Conservation (phyloP, 2,888 invertebrate species). For the Priocnemis perturbator region DNA sequence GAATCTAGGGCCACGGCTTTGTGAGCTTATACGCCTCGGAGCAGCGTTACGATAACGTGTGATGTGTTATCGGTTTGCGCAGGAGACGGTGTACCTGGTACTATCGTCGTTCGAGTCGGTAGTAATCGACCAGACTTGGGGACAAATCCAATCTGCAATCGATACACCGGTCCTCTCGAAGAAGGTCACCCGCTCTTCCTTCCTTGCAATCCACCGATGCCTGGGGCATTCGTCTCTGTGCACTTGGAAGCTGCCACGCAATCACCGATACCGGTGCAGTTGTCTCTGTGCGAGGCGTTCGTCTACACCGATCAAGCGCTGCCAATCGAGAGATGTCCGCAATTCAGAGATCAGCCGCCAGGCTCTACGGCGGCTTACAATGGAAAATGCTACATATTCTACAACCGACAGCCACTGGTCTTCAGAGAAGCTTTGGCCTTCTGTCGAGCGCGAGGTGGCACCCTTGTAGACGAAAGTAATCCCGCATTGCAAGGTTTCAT, state of each 20-base stretch:
- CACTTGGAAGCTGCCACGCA: slow-evolving; percentile 83
- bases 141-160: slow-evolving; percentile 93
- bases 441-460: slow-evolving; percentile 88
- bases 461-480: slow-evolving; percentile 93
- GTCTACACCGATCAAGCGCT: slow-evolving; percentile 94
- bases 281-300: slow-evolving; percentile 95
- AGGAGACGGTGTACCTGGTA: slow-evolving; percentile 88
- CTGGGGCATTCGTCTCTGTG: slow-evolving; percentile 95
- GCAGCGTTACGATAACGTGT: too few relatives aligned
- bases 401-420: slow-evolving; percentile 88
- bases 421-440: slow-evolving; percentile 88
- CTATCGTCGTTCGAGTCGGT: slow-evolving; percentile 92
- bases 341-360: slow-evolving; percentile 94
- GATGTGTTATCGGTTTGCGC: too few relatives aligned
- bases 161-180: slow-evolving; percentile 89
- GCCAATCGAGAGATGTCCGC: slow-evolving; percentile 94
- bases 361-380: slow-evolving; percentile 95
- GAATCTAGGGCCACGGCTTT: not conserved
- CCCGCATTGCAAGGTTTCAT: slow-evolving; percentile 95
- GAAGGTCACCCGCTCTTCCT: slow-evolving; percentile 94
- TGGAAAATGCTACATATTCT: slow-evolving; percentile 96
- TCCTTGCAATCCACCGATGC: slow-evolving; percentile 96
- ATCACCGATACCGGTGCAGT: slow-evolving; percentile 79
- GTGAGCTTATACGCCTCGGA: not conserved
- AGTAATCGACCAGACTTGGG: slow-evolving; percentile 94